Percentiles rank a stretch among this genome's conserved stretches.
These are phyloP conservation scores for Onychomys arenicola DNA, from an alignment of 2,797 vertebrate species.

Conservation along the genomic window DNA sequence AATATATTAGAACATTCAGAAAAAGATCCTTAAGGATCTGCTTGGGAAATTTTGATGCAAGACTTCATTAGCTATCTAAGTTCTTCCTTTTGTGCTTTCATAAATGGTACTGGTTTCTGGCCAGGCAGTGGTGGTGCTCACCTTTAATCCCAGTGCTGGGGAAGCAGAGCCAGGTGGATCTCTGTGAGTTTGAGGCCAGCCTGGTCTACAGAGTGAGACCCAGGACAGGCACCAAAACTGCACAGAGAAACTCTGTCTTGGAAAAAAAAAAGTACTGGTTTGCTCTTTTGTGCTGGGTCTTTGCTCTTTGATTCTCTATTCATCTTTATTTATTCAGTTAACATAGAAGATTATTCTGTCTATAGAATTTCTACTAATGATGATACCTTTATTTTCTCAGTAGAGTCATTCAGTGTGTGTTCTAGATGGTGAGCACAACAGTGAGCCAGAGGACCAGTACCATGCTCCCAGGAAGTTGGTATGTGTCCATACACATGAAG, in stretches of 20 bases:
- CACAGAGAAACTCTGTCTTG: too few species aligned
- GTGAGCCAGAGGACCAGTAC: background rate
- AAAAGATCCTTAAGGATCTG: constrained; percentile 38
- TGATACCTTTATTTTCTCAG: constrained; percentile 3
- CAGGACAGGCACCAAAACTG: too few species aligned
- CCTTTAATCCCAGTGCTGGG: too few species aligned
- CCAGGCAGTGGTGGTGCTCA: too few species aligned
- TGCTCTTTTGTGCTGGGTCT: constrained; percentile 42
- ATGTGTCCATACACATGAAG: background rate
- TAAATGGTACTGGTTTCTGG: constrained; percentile 5
- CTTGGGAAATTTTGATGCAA: constrained; percentile 55
- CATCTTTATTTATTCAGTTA: constrained; percentile 27
- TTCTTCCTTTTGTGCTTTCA: background rate
- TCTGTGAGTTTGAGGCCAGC: too few species aligned
- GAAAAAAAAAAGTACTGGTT: background rate
- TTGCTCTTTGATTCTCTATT: background rate
- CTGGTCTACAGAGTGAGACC: too few species aligned
- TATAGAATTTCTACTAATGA: background rate
- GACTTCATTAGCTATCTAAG: constrained; percentile 16
- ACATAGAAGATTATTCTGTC: background rate
- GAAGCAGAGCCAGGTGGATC: too few species aligned
- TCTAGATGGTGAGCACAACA: background rate
- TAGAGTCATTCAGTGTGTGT: background rate
- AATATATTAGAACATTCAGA: constrained; percentile 37
- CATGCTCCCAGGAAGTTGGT: background rate